Conservation (phyloP, 2,888 invertebrate genomes). For the Volucella bombylans region DNA sequence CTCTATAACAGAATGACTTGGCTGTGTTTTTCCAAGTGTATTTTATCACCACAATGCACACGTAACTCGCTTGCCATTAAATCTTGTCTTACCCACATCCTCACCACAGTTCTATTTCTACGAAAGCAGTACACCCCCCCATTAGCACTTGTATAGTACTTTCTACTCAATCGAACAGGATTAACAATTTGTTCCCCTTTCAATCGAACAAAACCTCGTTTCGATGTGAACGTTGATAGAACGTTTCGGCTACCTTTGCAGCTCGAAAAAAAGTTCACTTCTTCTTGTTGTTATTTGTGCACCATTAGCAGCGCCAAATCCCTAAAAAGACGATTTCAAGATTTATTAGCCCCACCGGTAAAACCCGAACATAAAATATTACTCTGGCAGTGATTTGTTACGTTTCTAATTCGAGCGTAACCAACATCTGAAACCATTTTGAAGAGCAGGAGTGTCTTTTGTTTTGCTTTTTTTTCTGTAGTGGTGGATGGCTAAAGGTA, state of each 20-base stretch:
- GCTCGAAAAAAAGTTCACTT: conserved; percentile 1
- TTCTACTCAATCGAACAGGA: conserved; percentile 36
- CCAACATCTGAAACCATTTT: conserved; percentile 44
- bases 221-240: conserved; percentile 48
- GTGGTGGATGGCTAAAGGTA: no score
- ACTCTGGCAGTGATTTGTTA: conserved; percentile 54
- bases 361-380: conserved; percentile 57
- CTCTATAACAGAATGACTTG: no score
- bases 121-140: no score
- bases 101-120: no score
- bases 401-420: conserved; percentile 38
- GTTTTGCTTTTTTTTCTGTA: no score
- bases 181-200: conserved; percentile 45
- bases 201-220: conserved; percentile 28
- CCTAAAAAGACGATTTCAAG: conserved; percentile 51
- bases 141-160: conserved; percentile 3
- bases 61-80: no score
- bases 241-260: conserved; percentile 17
- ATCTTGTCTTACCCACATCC: no score
- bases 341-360: conserved; percentile 57
- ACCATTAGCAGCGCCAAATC: conserved; percentile 17
- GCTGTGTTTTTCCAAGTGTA: no score
- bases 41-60: no score
- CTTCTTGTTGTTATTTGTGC: neutral
- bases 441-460: neutral